Conservation (phyloP, 2,797 vertebrate species). For the Cyprinodon diabolis region DNA sequence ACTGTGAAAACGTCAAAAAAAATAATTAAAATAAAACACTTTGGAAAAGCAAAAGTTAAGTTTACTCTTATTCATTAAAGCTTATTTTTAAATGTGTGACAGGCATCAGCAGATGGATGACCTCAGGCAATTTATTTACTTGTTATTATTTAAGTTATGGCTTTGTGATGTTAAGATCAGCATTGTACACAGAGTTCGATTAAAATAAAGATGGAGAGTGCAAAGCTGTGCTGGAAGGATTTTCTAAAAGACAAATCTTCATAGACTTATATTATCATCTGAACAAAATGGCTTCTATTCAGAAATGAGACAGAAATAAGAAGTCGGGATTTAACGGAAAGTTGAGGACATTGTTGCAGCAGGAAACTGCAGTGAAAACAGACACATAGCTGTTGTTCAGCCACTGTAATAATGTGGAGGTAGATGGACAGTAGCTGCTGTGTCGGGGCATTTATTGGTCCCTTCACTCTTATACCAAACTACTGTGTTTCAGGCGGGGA, state of each 20-base stretch:
- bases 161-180: too few species aligned
- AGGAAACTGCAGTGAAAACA: conserved; percentile 19
- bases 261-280: not conserved
- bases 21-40: too few species aligned
- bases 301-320: not conserved
- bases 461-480: not conserved
- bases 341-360: conserved; percentile 1
- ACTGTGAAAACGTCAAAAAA: too few species aligned
- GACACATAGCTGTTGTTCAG: conserved; percentile 64
- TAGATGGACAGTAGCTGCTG: conserved; percentile 39
- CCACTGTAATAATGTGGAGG: conserved; percentile 61
- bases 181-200: not conserved
- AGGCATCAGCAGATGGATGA: too few species aligned
- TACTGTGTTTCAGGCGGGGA: too few species aligned
- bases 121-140: too few species aligned
- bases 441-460: not conserved
- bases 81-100: too few species aligned
- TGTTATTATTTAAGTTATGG: not conserved
- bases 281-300: not conserved
- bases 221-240: not conserved
- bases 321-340: not conserved
- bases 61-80: too few species aligned
- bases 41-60: too few species aligned
- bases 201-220: not conserved
- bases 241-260: not conserved